Evolutionary conservation across 2,113 vertebrate genomes (phyloP).

Genomic region (Antechinus stuartii): DNA sequence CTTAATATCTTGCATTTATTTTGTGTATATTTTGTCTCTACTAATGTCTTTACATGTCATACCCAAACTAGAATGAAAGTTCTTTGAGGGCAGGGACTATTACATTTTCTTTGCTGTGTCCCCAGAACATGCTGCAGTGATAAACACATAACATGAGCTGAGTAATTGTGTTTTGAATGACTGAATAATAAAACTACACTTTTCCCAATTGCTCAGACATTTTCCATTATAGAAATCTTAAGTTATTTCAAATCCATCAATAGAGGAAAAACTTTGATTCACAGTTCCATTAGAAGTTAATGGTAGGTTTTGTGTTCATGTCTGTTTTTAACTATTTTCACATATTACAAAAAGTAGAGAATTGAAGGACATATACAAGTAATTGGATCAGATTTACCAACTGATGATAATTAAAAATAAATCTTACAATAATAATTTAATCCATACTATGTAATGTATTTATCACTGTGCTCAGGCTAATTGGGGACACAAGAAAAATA

Average conservation of each 20-base stretch:
- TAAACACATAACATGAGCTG: not conserved
- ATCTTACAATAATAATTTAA: not conserved
- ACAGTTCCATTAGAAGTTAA: not conserved
- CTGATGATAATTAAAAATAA: not conserved
- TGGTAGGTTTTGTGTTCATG: not conserved
- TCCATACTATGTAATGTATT: not conserved
- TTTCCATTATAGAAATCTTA: not conserved
- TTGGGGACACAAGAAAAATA: too few species aligned
- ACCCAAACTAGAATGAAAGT: not conserved
- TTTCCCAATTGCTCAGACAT: not conserved
- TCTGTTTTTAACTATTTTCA: not conserved
- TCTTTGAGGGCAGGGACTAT: not conserved
- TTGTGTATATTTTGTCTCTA: not conserved
- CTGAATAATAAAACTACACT: not conserved
- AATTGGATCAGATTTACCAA: not conserved
- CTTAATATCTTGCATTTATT: constrained; percentile 20
- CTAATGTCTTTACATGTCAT: not conserved
- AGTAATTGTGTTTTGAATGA: not conserved
- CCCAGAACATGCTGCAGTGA: not conserved
- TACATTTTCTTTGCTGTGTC: not conserved
- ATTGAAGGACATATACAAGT: not conserved
- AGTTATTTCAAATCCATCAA: not conserved
- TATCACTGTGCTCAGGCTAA: not conserved
- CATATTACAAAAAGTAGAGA: not conserved
- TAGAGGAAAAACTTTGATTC: not conserved